phyloP scores from a whole-genome alignment of 2,888 invertebrate genomes.

The Calliopum simillimum region DNA sequence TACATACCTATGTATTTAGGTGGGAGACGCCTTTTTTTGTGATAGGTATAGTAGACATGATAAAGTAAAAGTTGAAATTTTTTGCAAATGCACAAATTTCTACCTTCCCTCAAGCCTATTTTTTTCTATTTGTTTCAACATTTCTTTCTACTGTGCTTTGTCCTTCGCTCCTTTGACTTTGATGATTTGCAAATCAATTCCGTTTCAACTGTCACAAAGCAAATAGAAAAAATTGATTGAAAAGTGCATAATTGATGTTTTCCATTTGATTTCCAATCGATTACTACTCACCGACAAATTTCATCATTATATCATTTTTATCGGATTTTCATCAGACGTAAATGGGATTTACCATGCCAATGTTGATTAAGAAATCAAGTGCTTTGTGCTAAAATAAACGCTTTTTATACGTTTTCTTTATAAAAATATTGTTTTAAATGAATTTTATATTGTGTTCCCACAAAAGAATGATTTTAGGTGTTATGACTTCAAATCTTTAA shows the following conservation, averaged over 20 bases:
- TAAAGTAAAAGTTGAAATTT: background rate
- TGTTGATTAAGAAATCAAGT: background rate
- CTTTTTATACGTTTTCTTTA: no score
- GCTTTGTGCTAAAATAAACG: background rate
- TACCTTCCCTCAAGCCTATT: no score
- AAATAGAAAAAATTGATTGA: slow-evolving; percentile 29
- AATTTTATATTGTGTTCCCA: no score
- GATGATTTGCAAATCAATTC: slow-evolving; percentile 10
- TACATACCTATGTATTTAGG: no score
- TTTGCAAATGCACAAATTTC: background rate
- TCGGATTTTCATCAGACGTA: slow-evolving; percentile 22
- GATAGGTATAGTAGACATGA: no score
- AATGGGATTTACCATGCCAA: slow-evolving; percentile 6
- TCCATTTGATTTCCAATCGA: slow-evolving; percentile 17
- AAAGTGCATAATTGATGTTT: slow-evolving; percentile 29
- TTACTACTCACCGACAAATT: background rate
- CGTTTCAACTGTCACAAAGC: slow-evolving; percentile 27
- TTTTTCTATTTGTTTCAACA: no score
- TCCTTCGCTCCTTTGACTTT: background rate
- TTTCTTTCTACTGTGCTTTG: background rate
- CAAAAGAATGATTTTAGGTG: no score
- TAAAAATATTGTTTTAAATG: no score
- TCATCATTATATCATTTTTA: slow-evolving; percentile 6
- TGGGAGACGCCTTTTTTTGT: no score
- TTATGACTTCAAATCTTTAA: no score